phyloP scores from a whole-genome alignment of 1,140 invertebrate species.

The Spodoptera frugiperda region DNA sequence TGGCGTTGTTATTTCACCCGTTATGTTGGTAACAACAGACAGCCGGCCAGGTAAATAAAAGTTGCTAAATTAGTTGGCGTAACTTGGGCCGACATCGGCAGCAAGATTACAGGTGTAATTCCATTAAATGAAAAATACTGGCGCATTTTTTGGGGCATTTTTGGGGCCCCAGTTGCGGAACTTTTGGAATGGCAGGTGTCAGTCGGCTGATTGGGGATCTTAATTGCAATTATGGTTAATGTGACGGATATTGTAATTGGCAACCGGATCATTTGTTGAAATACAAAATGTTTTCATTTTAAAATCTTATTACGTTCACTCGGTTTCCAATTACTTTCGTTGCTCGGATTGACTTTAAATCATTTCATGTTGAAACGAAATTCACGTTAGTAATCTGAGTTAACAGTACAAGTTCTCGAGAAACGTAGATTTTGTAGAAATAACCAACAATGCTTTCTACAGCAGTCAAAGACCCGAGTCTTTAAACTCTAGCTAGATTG shows the following conservation, averaged over 20 bases:
- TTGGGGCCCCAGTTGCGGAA: background rate
- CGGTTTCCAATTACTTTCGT: too few species aligned
- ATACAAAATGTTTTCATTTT: background rate
- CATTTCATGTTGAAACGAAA: too few species aligned
- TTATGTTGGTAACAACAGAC: constrained; percentile 21
- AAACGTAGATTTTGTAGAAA: too few species aligned
- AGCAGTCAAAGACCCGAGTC: too few species aligned
- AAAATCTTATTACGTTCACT: background rate
- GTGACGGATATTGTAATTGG: constrained; percentile 15
- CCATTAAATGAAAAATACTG: constrained; percentile 42
- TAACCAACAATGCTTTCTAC: too few species aligned
- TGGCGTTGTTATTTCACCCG: constrained; percentile 34
- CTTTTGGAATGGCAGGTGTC: constrained; percentile 34
- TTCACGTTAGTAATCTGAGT: too few species aligned
- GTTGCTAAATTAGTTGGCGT: constrained; percentile 42
- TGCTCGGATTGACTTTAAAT: too few species aligned
- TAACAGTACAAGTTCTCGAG: too few species aligned
- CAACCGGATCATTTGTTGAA: background rate
- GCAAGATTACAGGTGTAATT: constrained; percentile 40
- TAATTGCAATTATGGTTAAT: constrained; percentile 24
- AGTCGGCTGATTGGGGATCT: constrained; percentile 10
- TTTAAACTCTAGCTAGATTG: too few species aligned
- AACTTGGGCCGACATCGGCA: constrained; percentile 22
- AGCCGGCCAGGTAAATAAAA: constrained; percentile 38
- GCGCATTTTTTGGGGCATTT: constrained; percentile 7